phyloP scores from a whole-genome alignment of 2,888 invertebrate species.

The Drosophila glabriapex region DNA sequence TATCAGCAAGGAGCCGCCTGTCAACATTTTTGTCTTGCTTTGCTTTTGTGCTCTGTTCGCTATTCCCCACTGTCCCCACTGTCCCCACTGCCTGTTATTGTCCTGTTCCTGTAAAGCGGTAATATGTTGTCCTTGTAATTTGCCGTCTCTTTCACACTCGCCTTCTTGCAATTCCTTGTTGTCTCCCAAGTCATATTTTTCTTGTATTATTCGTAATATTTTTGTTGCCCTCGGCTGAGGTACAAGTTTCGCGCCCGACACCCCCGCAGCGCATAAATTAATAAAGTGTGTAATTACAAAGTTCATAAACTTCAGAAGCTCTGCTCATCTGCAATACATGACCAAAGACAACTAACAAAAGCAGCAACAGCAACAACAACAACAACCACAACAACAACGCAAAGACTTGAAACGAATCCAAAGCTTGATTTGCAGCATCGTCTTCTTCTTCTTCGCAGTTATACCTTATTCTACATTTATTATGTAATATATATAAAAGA shows the following conservation, averaged over 20 bases:
- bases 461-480: conserved; percentile 5
- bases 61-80: too few relatives aligned
- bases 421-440: conserved; percentile 42
- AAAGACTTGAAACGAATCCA: conserved; percentile 16
- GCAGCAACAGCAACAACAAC: conserved; percentile 23
- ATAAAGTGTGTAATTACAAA: conserved; percentile 82
- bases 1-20: conserved; percentile 46
- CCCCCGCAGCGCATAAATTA: conserved; percentile 77
- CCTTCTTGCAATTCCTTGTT: conserved; percentile 2
- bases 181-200: conserved; percentile 25
- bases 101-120: conserved; percentile 61
- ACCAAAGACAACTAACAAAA: conserved; percentile 52
- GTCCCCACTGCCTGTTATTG: conserved; percentile 3
- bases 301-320: conserved; percentile 77
- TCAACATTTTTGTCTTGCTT: conserved; percentile 37
- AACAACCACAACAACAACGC: conserved; percentile 19
- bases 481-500: neutral
- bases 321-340: conserved; percentile 75
- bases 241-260: conserved; percentile 33
- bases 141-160: conserved; percentile 4
- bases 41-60: neutral
- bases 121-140: conserved; percentile 58
- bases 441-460: neutral
- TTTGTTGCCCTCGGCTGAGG: conserved; percentile 26
- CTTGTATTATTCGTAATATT: conserved; percentile 35